Evolutionary conservation across 2,797 vertebrate genomes (phyloP), one percentile per base, ranked within the genome.

Genomic region (Acrocephalus scirpaceus): DNA sequence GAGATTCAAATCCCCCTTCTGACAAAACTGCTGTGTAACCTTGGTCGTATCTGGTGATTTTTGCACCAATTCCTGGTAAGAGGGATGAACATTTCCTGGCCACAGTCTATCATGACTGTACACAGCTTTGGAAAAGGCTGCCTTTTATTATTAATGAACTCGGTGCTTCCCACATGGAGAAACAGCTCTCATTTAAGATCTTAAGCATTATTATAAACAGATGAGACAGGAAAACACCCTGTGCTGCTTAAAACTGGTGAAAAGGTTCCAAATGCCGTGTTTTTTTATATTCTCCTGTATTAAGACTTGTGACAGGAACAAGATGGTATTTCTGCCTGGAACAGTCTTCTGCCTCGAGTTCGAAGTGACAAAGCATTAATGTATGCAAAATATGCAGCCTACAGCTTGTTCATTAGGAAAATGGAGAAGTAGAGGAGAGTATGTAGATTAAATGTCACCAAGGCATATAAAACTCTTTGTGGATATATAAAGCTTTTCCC

Each of bases 371-470:
- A 93, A 94, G 34, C 71, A 85, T 85, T 93, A 94, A 87, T 53
- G 34, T 76, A 95, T 87, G 85, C 81, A 91, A 85, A 88, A 92
- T 96, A 86, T 47, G 66, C 85, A 95, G 85, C 54, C 85, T 71
- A 80, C 89, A 91, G 75, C 79, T 95, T 95, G 78, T 91, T 94
- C 87, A 75, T 93, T 86, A 92, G 58, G 45, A 91, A 91, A 67
- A 78, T 0, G 1, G 61, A 85, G 65, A 86, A 90, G 65, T 16
- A 53, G 34, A 93, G 91, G 57, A 79, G 26, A 69, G 29, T 74
- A 58, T 42, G 58, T 36, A 93, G 78, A 79, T 57, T 90, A 95
- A 95, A 95, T 95, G 90, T 88, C 87, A 95, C 88, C 42, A 58
- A 84, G 80, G 56, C 72, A 70, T 64, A 87, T 54, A 92, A 94